phyloP scores from a whole-genome alignment of 2,797 vertebrate genomes.

The Enteromius paludinosus region DNA sequence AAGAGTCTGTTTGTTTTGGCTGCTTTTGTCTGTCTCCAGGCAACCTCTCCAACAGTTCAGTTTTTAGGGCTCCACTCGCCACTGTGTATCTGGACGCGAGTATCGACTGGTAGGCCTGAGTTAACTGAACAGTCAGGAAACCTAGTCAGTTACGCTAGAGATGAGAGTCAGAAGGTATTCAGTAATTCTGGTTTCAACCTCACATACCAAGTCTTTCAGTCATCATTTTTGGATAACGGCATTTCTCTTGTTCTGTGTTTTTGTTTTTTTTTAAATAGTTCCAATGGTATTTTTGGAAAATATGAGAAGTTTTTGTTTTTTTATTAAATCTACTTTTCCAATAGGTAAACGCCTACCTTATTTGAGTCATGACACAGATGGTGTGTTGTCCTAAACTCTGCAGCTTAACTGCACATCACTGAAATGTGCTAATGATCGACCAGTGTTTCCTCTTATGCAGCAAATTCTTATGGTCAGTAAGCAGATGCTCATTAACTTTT shows the following conservation, averaged over 20 bases:
- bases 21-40: conserved; percentile 61
- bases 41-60: conserved; percentile 59
- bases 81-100: conserved; percentile 45
- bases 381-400: neutral
- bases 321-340: too few species aligned
- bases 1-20: conserved; percentile 59
- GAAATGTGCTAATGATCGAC: neutral
- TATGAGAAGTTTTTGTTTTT: too few species aligned
- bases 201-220: too few species aligned
- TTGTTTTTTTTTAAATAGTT: too few species aligned
- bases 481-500: conserved; percentile 12
- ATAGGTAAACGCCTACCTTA: neutral
- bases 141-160: neutral
- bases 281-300: too few species aligned
- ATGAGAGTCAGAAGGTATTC: neutral
- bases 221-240: too few species aligned
- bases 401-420: neutral
- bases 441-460: neutral
- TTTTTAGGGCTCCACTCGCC: conserved; percentile 35
- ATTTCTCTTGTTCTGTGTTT: too few species aligned
- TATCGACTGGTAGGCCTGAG: neutral
- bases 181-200: too few species aligned
- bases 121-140: conserved; percentile 12
- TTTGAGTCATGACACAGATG: neutral
- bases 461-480: neutral